These are phyloP conservation scores for Phyllotis vaccarum DNA, from an alignment of 2,797 vertebrate species.

Conservation along the genomic window DNA sequence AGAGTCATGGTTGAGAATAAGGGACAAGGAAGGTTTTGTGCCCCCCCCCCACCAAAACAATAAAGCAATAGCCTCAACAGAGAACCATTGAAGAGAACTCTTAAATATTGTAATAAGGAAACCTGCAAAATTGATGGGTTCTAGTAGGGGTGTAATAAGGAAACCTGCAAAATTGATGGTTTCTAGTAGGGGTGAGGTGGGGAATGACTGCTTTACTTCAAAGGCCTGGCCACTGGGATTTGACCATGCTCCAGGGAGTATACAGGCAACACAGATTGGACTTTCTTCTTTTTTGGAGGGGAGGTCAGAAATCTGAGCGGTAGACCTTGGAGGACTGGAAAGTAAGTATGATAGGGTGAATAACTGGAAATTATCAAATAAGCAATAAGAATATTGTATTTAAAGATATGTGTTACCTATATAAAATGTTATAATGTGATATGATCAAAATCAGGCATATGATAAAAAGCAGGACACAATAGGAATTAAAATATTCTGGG, in stretches of 20 bases:
- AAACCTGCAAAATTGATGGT: too few species aligned
- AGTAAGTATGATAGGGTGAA: background rate
- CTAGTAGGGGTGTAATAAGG: too few species aligned
- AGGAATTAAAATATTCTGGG: background rate
- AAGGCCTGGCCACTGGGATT: background rate
- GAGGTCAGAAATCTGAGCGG: background rate
- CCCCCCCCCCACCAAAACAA: background rate
- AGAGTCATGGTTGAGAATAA: background rate
- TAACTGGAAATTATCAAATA: background rate
- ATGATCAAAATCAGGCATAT: too few species aligned
- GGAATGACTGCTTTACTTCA: background rate
- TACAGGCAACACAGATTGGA: background rate
- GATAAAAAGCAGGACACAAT: background rate
- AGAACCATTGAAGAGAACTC: background rate
- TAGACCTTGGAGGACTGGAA: background rate
- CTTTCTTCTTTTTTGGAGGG: background rate
- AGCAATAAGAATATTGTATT: background rate
- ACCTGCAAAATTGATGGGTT: too few species aligned
- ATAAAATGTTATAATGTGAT: too few species aligned
- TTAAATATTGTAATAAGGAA: background rate
- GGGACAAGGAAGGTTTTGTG: background rate
- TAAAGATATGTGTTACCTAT: background rate
- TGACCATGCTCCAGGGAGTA: background rate
- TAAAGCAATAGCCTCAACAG: background rate
- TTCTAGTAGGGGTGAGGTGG: background rate